A percentile compares a stretch with the other conserved stretches of the same genome.
Evolutionary conservation across 1,140 invertebrate species (phyloP).

Genomic region (Gonatopus flavifemur): DNA sequence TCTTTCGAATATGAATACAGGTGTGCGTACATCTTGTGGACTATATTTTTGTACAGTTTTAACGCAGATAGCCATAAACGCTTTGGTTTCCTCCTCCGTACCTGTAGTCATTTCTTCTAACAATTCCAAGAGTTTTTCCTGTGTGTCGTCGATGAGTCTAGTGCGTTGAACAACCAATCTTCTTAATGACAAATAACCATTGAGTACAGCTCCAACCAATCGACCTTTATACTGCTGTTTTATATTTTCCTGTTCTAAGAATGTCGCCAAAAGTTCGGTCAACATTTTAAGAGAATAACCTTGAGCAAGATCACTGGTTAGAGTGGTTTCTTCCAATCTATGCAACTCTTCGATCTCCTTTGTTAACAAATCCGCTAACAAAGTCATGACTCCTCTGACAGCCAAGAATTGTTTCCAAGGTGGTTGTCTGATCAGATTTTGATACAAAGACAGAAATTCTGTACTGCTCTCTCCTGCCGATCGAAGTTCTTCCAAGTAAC

Average conservation of each 20-base stretch:
- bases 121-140: constrained; percentile 91
- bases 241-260: constrained; percentile 79
- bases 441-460: constrained; percentile 88
- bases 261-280: constrained; percentile 82
- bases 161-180: constrained; percentile 93
- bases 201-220: constrained; percentile 85
- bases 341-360: constrained; percentile 85
- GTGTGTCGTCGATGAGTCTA: constrained; percentile 92
- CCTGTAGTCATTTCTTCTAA: constrained; percentile 95
- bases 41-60: constrained; percentile 94
- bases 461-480: constrained; percentile 85
- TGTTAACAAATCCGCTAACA: constrained; percentile 84
- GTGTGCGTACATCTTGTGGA: constrained; percentile 89
- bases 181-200: constrained; percentile 89
- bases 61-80: constrained; percentile 96
- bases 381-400: constrained; percentile 79
- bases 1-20: constrained; percentile 96
- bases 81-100: constrained; percentile 93
- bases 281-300: constrained; percentile 86
- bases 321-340: constrained; percentile 83
- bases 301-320: constrained; percentile 92
- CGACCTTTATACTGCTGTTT: constrained; percentile 87
- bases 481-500: constrained; percentile 83
- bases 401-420: constrained; percentile 94
- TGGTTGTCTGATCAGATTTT: constrained; percentile 77